Evolutionary conservation across 1,140 invertebrate genomes (phyloP).

Genomic region (Cardiocondyla obscurior): DNA sequence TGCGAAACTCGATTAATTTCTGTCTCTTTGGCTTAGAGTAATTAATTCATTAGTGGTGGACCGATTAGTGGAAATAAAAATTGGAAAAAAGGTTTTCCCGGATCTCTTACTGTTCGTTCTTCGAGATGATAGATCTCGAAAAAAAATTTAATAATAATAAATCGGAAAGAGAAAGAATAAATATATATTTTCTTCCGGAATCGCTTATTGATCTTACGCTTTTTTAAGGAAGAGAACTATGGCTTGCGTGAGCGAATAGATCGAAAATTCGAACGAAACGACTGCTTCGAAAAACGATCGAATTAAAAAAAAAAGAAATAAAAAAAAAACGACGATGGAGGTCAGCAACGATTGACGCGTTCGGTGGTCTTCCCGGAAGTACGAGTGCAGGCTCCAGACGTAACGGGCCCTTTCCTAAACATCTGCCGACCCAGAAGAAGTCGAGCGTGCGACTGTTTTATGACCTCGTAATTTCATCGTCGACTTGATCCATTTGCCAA

Average conservation of each 20-base stretch:
- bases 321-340: not conserved
- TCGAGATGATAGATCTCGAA: slow-evolving; percentile 3
- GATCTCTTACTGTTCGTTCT: not conserved
- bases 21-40: not conserved
- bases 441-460: not conserved
- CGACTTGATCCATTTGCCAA: not conserved
- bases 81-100: not conserved
- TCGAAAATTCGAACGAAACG: not conserved
- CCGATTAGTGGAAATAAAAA: not conserved
- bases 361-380: not conserved
- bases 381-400: not conserved
- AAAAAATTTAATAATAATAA: not conserved
- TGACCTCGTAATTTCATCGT: not conserved
- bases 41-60: too few relatives aligned
- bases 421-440: not conserved
- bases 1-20: not conserved
- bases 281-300: not conserved
- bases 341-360: not conserved
- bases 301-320: too few relatives aligned
- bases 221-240: not conserved
- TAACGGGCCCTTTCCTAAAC: slow-evolving; percentile 8
- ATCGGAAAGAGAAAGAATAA: not conserved
- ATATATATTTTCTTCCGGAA: slow-evolving; percentile 51
- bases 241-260: not conserved
- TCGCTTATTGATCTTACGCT: slow-evolving; percentile 46